Evolutionary conservation across 2,113 vertebrate genomes (phyloP).

Genomic region (Onychostoma macrolepis): DNA sequence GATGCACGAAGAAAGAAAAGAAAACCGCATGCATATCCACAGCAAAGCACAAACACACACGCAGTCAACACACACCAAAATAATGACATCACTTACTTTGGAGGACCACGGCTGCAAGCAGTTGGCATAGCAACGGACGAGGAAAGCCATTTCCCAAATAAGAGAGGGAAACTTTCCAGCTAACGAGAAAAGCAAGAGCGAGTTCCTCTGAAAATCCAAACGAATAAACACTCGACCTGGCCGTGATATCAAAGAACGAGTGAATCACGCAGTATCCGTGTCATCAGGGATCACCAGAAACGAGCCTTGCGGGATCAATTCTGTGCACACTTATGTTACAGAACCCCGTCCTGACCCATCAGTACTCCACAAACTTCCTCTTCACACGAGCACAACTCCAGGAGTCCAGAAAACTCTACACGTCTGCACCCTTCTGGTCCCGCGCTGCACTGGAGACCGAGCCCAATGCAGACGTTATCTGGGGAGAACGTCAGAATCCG

Average conservation of each 20-base stretch:
- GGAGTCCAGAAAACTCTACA: background rate
- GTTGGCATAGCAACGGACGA: slow-evolving; percentile 99
- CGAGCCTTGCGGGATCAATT: background rate
- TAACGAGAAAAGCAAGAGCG: slow-evolving; percentile 21
- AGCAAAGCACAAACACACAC: slow-evolving; percentile 27
- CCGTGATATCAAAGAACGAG: background rate
- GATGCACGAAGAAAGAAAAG: slow-evolving; percentile 35
- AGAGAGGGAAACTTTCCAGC: slow-evolving; percentile 81
- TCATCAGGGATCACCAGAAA: background rate
- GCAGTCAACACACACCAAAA: slow-evolving; percentile 60
- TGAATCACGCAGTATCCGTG: background rate
- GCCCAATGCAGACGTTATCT: background rate
- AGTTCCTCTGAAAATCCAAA: background rate
- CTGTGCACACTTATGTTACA: background rate
- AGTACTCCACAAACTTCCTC: background rate
- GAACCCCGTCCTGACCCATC: background rate
- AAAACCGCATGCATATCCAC: slow-evolving; percentile 37
- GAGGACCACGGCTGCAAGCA: slow-evolving; percentile 99
- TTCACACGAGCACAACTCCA: background rate
- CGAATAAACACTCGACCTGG: background rate
- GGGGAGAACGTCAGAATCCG: slow-evolving; percentile 1
- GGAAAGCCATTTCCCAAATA: slow-evolving; percentile 95
- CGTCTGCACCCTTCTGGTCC: slow-evolving; percentile 6
- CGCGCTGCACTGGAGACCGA: slow-evolving; percentile 12
- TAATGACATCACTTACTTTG: slow-evolving; percentile 92